A percentile compares a stretch with the other conserved stretches of the same genome.
Conservation (phyloP, 2,797 vertebrate species). For the Helarctos malayanus region DNA sequence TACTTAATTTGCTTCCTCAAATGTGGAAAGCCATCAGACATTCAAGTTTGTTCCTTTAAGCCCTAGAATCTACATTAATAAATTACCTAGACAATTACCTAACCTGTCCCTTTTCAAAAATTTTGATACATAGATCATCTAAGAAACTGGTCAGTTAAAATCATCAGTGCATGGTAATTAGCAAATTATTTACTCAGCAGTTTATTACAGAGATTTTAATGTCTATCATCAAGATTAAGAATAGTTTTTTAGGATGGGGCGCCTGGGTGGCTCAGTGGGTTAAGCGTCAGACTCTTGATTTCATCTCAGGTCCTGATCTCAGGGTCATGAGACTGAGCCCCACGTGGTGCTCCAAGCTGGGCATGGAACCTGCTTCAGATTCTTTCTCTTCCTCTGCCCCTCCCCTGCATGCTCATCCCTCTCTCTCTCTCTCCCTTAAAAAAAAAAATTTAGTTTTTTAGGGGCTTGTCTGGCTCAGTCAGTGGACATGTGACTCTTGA, state of each 20-base stretch:
- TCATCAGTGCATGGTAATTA: constrained; percentile 41
- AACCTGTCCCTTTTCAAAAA: not conserved
- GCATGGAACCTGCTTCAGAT: not conserved
- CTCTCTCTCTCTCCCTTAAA: no score
- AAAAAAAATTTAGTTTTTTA: not conserved
- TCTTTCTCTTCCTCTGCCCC: not conserved
- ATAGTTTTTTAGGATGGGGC: not conserved
- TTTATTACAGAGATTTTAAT: constrained; percentile 32
- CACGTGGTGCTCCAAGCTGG: not conserved
- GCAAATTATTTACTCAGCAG: constrained; percentile 39
- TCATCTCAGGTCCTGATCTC: not conserved
- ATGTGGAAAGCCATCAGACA: not conserved
- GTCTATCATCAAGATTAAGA: constrained; percentile 25
- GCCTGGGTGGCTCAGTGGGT: not conserved
- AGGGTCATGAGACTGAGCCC: not conserved
- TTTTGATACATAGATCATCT: constrained; percentile 25
- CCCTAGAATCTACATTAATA: not conserved
- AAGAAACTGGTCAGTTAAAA: constrained; percentile 45
- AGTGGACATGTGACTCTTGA: not conserved
- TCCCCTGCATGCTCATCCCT: not conserved
- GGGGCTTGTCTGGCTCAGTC: not conserved
- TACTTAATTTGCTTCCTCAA: constrained; percentile 14
- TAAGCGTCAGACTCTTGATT: not conserved
- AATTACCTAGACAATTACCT: constrained; percentile 16
- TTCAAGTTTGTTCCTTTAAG: constrained; percentile 31